Base-by-base conservation (phyloP, 2,113 vertebrate species). In the Nerophis lumbriciformis region DNA sequence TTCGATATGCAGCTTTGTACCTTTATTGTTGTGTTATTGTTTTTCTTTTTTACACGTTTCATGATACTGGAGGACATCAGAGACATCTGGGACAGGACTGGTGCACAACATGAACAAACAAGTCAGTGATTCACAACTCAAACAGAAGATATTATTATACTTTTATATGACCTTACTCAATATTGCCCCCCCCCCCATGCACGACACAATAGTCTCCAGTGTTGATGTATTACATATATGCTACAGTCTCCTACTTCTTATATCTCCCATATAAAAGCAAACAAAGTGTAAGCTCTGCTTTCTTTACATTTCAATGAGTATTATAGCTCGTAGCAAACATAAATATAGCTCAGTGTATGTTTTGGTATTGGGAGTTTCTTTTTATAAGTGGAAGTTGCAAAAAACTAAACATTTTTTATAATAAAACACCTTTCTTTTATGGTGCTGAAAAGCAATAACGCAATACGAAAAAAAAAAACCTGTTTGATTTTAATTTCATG, bases 241-340 rank as follows among this genome's bases (percentile, higher is more conserved):
- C 87, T 89, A 89, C 86, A 88, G 90, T 87, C 85, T 88, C 83
- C 80, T 90, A 85, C 79, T 88, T 88, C 81, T 84, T 87, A 89
- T 79, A 80, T 88, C 78, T 85, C 86, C 88, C 81, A 86, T 86
- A 89, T 88, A 87, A 89, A 90, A 81, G 82, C 88, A 90, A 89
- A 89, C 85, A 82, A 83, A 86, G 82, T 84, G 72, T 78, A 85
- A 85, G 84, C 82, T 80, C 80, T 71, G 85, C 59, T 79, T 78
- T 83, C 84, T 83, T 89, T 73, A 87, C 81, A 87, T 73, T 84
- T 83, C 86, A 86, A 87, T 88, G 84, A 86, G 75, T 83, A 77
- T 80, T 75, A 78, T 81, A 84, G 72, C 60, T 84, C 76, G 68
- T 87, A 84, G 83, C 67, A 83, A 89, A 89, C 81, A 76, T 28